Evolutionary conservation across 2,888 invertebrate genomes (phyloP), one percentile per base, ranked within the genome.

Genomic region (Tanytarsus gracilentus): DNA sequence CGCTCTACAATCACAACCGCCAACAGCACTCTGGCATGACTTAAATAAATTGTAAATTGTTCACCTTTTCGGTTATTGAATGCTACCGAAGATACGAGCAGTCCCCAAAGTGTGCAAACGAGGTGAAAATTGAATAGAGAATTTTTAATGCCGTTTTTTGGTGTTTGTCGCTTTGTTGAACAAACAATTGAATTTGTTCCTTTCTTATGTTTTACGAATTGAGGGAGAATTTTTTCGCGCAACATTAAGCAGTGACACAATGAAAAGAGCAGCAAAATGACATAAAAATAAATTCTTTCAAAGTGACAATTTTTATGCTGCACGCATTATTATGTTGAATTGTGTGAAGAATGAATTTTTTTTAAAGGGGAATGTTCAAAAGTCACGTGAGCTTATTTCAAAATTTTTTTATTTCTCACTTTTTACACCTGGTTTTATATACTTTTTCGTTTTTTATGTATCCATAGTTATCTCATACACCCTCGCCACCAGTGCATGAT

Each of bases 181-280:
- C 55, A 26, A 55, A 55, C 55, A 55, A 55, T 55, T 55, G 55
- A 55, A 55, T 55, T 55, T 55, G 40, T 55, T 33, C n/a, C n/a
- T n/a, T 55, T 55, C 33, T 55, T 55, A 55, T 55, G 55, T 55
- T 55, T 55, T 40, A 55, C 55, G 55, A 55, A 55, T 55, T 55
- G 55, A 55, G 39, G 40, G 40, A 21, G 40, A 18, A 40, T 55
- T 39, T 33, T 25, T 55, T 9, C 44, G 4, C 21, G 18, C 14
- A n/a, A 9, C 36, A 36, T 14, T 36, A 36, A 36, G 14, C n/a
- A 14, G 11, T 44, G 53, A n/a, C 23, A 25, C 23, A 21, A 53
- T 53, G 21, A 53, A 36, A 36, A 53, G 25, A 33, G 11, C 18
- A 11, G 25, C 11, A 23, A 30, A 33, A 36, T 53, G 53, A 53